Evolutionary conservation across 2,797 vertebrate genomes (phyloP).

Genomic region (Betta splendens): DNA sequence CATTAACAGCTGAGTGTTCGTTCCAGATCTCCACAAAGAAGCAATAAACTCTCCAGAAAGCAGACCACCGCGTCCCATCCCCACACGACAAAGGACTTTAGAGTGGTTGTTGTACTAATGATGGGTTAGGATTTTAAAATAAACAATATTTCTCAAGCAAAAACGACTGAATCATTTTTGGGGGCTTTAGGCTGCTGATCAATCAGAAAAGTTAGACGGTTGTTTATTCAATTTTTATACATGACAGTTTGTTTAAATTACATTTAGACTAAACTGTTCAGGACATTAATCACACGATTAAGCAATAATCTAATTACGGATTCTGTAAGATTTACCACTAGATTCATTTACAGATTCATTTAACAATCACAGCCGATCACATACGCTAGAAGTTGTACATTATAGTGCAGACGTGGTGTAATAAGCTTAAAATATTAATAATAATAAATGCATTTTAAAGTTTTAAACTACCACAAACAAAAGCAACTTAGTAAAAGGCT

Average conservation of each 20-base stretch:
- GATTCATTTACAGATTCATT: too few relatives aligned
- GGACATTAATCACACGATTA: not conserved
- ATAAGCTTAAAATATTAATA: too few relatives aligned
- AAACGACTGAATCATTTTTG: too few relatives aligned
- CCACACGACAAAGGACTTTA: constrained; percentile 1
- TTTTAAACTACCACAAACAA: constrained; percentile 12
- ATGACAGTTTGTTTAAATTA: too few relatives aligned
- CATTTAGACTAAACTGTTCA: not conserved
- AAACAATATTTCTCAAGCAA: not conserved
- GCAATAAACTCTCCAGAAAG: constrained; percentile 40
- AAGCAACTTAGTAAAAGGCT: constrained; percentile 2
- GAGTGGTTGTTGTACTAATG: constrained; percentile 14
- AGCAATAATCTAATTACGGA: not conserved
- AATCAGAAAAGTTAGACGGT: too few relatives aligned
- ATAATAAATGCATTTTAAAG: too few relatives aligned
- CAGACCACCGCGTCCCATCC: constrained; percentile 7
- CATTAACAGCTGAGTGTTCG: constrained; percentile 55
- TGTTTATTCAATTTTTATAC: too few relatives aligned
- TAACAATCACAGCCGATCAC: too few relatives aligned
- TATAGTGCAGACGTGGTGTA: not conserved
- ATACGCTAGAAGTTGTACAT: not conserved
- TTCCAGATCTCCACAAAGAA: constrained; percentile 61
- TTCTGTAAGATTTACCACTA: not conserved
- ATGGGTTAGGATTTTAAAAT: constrained; percentile 5
- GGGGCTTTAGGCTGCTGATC: too few relatives aligned